Evolutionary conservation across 1,140 invertebrate species (phyloP).

Genomic region (Mya arenaria): DNA sequence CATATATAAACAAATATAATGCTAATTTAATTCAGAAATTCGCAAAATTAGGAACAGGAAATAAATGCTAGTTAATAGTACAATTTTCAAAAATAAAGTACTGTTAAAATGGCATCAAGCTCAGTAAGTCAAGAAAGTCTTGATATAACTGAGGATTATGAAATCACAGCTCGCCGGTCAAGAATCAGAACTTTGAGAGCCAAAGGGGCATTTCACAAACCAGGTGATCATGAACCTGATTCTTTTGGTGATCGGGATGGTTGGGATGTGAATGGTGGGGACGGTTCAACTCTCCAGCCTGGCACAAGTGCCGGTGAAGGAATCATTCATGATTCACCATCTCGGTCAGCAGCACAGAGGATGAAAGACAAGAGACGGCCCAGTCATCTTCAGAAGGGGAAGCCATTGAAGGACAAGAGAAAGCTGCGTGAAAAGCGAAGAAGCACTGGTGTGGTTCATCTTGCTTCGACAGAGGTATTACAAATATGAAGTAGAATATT

Average conservation of each 20-base stretch:
- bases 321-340: constrained; percentile 83
- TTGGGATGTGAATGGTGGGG: constrained; percentile 68
- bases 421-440: constrained; percentile 86
- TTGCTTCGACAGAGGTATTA: constrained; percentile 85
- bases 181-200: constrained; percentile 84
- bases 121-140: constrained; percentile 85
- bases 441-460: constrained; percentile 86
- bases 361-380: constrained; percentile 82
- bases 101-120: constrained; percentile 84
- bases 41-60: no score
- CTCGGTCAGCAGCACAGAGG: constrained; percentile 77
- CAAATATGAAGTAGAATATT: no score
- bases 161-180: constrained; percentile 83
- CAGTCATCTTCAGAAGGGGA: constrained; percentile 84
- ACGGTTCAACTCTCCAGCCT: constrained; percentile 72
- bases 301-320: constrained; percentile 53
- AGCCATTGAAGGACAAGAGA: constrained; percentile 84
- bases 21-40: no score
- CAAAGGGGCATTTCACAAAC: constrained; percentile 82
- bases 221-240: constrained; percentile 57
- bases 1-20: no score
- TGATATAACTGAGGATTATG: constrained; percentile 85
- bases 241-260: constrained; percentile 77
- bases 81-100: no score
- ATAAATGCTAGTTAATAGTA: no score